phyloP scores from a whole-genome alignment of 2,797 vertebrate genomes.

The Protonibea diacanthus region DNA sequence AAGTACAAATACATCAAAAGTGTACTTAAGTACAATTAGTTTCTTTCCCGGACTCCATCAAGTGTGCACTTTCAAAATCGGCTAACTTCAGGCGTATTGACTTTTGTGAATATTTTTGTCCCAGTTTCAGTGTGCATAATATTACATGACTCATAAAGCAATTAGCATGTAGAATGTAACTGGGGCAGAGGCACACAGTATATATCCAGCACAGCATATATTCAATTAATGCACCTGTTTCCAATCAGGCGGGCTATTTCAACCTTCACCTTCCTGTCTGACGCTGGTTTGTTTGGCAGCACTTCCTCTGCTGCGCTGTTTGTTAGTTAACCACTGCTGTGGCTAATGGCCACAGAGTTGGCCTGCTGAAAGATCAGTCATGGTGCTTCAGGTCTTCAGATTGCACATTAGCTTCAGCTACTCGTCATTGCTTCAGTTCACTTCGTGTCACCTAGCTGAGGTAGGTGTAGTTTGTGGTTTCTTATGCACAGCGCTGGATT shows the following conservation, averaged over 20 bases:
- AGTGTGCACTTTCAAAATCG: too few species aligned
- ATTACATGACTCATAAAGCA: background rate
- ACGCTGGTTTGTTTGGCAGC: background rate
- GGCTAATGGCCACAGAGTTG: background rate
- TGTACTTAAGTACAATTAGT: too few species aligned
- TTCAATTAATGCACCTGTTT: too few species aligned
- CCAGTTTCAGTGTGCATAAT: background rate
- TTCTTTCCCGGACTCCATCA: too few species aligned
- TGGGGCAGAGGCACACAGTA: background rate
- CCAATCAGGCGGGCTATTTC: background rate
- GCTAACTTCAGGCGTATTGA: too few species aligned
- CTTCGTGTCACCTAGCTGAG: background rate
- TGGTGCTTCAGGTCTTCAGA: too few species aligned
- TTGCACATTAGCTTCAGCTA: background rate
- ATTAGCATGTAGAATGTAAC: background rate
- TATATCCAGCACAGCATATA: background rate
- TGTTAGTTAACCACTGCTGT: background rate
- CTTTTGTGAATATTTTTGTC: background rate
- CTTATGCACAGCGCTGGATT: background rate
- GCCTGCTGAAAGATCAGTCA: rapidly evolving
- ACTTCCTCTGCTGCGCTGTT: background rate
- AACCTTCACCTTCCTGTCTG: background rate
- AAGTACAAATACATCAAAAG: too few species aligned
- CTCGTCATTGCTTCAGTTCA: background rate
- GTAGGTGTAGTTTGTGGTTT: background rate